Percentiles rank a stretch among this genome's conserved stretches.
Conservation (phyloP, 1,140 invertebrate species). For the Bombyx mandarina region DNA sequence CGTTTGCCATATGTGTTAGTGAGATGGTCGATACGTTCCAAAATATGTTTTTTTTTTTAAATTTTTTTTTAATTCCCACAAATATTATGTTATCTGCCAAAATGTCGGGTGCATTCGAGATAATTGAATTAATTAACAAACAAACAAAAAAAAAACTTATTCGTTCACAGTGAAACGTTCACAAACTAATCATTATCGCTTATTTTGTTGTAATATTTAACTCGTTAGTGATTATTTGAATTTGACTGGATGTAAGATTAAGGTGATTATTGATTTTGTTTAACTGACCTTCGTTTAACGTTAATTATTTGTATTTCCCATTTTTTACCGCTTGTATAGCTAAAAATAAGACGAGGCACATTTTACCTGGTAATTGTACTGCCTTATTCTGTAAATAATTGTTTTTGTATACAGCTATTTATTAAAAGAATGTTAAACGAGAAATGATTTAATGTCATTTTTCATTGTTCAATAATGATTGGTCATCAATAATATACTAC, state of each 20-base stretch:
- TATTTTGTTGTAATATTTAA: conserved; percentile 59
- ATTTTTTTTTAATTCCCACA: neutral
- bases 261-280: conserved; percentile 45
- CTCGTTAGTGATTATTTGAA: conserved; percentile 61
- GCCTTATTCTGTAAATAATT: conserved; percentile 70
- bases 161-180: conserved; percentile 53
- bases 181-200: conserved; percentile 64
- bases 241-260: conserved; percentile 53
- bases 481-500: conserved; percentile 68
- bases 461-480: conserved; percentile 65
- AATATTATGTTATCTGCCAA: conserved; percentile 13
- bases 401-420: conserved; percentile 72
- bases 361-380: conserved; percentile 65
- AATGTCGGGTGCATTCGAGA: conserved; percentile 19
- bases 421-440: conserved; percentile 69
- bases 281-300: conserved; percentile 48
- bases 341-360: conserved; percentile 61
- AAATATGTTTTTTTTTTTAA: conserved; percentile 12
- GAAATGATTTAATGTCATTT: conserved; percentile 66
- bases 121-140: conserved; percentile 18
- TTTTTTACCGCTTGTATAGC: conserved; percentile 68
- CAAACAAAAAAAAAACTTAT: conserved; percentile 26
- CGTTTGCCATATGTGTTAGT: conserved; percentile 63
- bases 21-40: conserved; percentile 52
- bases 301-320: conserved; percentile 50